Evolutionary conservation across 2,113 vertebrate genomes (phyloP), one percentile per base, ranked within the genome.

Genomic region (Rhinoderma darwinii): DNA sequence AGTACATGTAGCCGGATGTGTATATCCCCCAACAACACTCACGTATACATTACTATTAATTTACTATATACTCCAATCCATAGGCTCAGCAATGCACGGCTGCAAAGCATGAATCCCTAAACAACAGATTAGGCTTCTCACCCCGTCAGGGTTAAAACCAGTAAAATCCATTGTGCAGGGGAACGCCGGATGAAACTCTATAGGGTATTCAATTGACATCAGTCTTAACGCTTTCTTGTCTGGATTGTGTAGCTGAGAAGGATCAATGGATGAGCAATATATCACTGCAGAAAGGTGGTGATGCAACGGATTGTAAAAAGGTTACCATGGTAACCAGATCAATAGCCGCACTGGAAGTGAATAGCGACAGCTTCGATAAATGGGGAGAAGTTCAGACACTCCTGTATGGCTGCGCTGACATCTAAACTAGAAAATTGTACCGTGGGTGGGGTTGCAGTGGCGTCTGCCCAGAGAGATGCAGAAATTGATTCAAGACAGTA

Each of bases 241-340:
- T 18, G 41, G 41, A 75, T n/a, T 20, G 72, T 43, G 39, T 17
- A 8, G 20, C 32, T 9, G 2, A 20, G 68, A 41, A 47, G 5
- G 12, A 61, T 43, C 54, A 27, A n/a, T 63, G 35, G 78, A 81
- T n/a, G 77, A n/a, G 51, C 37, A 80, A 22, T 14, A 37, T 43
- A 41, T 61, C 54, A 10, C 54, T 43, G 37, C 54, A 9, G 37
- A 43, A 43, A 41, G 14, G n/a, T 27, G 59, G 32, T 2, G 50
- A 80, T 59, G 15, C 54, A 63, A 41, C 8, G 12, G 35, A 63
- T 43, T 43, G 78, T 63, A 59, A 80, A 41, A 35, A 63, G 37
- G 78, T 80, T 63, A 10, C 78, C 56, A 81, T 63, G 56, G 78
- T 9, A 43, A 81, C 78, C 7, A 81, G 78, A 81, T 81, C 78